Base-by-base conservation (phyloP, 2,888 invertebrate species). In the Pachymerium ferrugineum region DNA sequence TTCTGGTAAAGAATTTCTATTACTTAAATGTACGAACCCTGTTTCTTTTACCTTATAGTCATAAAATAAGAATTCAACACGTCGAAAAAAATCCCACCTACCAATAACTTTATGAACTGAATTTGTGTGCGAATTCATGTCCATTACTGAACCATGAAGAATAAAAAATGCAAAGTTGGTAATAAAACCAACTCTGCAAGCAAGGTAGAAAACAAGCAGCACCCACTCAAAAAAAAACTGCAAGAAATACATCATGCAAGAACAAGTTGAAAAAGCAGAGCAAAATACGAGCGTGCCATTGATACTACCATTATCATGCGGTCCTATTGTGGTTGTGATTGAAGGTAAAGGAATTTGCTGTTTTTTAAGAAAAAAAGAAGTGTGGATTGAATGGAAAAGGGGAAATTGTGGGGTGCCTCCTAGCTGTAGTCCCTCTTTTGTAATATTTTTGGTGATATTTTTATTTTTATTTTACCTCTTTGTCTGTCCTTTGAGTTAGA, bases 401-500 rank as follows among this genome's bases (percentile, higher is more conserved):
- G 69, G 69, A 69, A 16, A n/a, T 30, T 30, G 25, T 33, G 69
- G 69, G 33, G 29, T n/a, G 28, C 30, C 28, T 10, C 69, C 30
- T 33, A 29, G 29, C 69, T 28, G n/a, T 38, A 35, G 28, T 35
- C 30, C 31, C 30, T 71, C 19, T 71, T 71, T 30, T 33, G 2
- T n/a, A 12, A 29, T 31, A 16, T 14, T 29, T 30, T 30, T 25
- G 10, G n/a, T n/a, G n/a, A n/a, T n/a, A n/a, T n/a, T 54, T 16
- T 54, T 54, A 5, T 42, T 22, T 67, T 28, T 6, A 69, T 67
- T 67, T 73, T 75, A 80, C 80, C 78, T 77, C 78, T 79, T 74
- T 78, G 78, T 22, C 76, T 77, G 35, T 78, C 78, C 30, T 74
- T 69, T 25, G 78, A 75, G 12, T 80, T 76, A 16, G 78, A 76